Conservation (phyloP, 2,888 invertebrate species). For the Pseudoips prasinana region DNA sequence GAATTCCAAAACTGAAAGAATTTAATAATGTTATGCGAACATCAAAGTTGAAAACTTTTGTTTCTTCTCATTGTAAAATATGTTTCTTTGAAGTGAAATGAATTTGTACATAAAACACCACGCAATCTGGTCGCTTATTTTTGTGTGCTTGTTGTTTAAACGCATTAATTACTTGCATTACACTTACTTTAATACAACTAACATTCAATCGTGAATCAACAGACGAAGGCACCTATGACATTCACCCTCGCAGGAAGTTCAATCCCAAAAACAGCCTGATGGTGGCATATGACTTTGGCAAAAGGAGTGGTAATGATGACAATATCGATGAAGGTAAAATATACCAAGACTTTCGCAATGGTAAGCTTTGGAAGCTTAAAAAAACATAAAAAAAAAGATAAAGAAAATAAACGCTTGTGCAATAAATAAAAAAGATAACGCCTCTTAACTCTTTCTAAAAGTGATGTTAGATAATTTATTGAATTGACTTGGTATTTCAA, state of each 20-base stretch:
- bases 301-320: slow-evolving; percentile 61
- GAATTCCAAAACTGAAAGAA: slow-evolving; percentile 9
- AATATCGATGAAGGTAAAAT: slow-evolving; percentile 63
- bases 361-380: slow-evolving; percentile 22
- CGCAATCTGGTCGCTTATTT: slow-evolving; percentile 24
- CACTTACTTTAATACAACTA: slow-evolving; percentile 5
- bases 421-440: slow-evolving; percentile 18
- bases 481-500: slow-evolving; percentile 45
- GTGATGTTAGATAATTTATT: slow-evolving; percentile 26
- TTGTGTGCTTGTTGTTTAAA: slow-evolving; percentile 8
- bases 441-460: slow-evolving; percentile 24
- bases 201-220: slow-evolving; percentile 23
- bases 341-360: slow-evolving; percentile 7
- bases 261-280: slow-evolving; percentile 58
- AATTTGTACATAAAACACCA: slow-evolving; percentile 17
- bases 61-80: slow-evolving; percentile 6
- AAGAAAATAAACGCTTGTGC: slow-evolving; percentile 22
- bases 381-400: too few relatives aligned
- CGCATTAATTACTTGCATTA: slow-evolving; percentile 5
- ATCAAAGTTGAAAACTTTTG: slow-evolving; percentile 17
- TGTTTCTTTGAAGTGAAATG: slow-evolving; percentile 4
- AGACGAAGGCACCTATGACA: slow-evolving; percentile 42
- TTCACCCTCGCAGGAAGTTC: slow-evolving; percentile 49
- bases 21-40: slow-evolving; percentile 2
- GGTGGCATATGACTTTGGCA: slow-evolving; percentile 66